Base-by-base conservation (phyloP, 2,113 vertebrate genomes). In the Notothenia coriiceps region DNA sequence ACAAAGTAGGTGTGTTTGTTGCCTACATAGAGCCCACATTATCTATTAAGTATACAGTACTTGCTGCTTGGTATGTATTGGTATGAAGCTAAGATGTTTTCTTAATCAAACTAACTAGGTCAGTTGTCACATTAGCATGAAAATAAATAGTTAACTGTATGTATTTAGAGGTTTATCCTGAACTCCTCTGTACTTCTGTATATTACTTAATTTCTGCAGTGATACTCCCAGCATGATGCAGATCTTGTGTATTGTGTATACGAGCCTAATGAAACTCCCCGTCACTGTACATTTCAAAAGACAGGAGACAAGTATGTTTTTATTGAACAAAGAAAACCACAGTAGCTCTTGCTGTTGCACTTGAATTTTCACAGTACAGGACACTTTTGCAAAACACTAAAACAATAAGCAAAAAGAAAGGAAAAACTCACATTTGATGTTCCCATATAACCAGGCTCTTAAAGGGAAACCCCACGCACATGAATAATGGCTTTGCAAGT, bases 251-350 rank as follows among this genome's bases (percentile, higher is more conserved):
- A 1, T 15, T n/a, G 56, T 7, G 13, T n/a, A 8, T 22, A 52
- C 5, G 13, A 50, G n/a, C 12, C 15, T 8, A 64, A 10, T 25
- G 20, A 69, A 67, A 68, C 40, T 51, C 33, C 49, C 13, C 13
- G 15, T 51, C 47, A 54, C 22, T 50, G 69, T 73, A 73, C 62
- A 83, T 74, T 76, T 84, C 50, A 68, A 75, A 85, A 85, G 71
- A 93, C 75, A 84, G 59, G 74, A 88, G 75, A 88, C 74, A 33
- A 88, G 87, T 73, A 88, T 70, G 65, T 79, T 70, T 91, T 93
- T 88, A 91, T 92, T 90, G 60, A 91, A 86, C 73, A 87, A 83
- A 89, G 68, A 86, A 86, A 91, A 86, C 77, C 90, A 92, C 90
- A 90, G 87, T 89, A 88, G 89, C 81, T 85, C n/a, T 81, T 82